phyloP scores from a whole-genome alignment of 2,888 invertebrate species.

The Brachypalpus laphriformis region DNA sequence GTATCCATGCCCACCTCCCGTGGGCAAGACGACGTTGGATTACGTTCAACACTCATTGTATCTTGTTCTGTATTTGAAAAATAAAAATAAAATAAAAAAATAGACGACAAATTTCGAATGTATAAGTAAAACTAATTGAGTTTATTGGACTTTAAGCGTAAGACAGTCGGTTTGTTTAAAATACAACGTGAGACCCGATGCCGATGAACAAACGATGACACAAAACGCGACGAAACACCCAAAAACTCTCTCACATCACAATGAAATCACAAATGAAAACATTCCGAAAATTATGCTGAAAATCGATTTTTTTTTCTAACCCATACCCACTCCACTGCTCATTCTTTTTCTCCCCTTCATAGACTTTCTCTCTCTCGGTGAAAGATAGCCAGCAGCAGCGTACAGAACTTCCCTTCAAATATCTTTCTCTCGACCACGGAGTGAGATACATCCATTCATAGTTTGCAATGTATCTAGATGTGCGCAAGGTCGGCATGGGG shows the following conservation, averaged over 20 bases:
- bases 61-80: not conserved
- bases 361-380: constrained; percentile 10
- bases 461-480: constrained; percentile 19
- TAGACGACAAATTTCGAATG: not conserved
- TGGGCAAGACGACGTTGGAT: constrained; percentile 39
- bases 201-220: constrained; percentile 37
- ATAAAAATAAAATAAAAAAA: constrained; percentile 2
- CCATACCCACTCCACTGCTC: constrained; percentile 1
- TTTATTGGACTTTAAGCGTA: constrained; percentile 20
- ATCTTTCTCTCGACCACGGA: constrained; percentile 5
- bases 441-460: constrained; percentile 65
- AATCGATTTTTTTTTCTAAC: constrained; percentile 58
- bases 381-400: not conserved
- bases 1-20: constrained; percentile 77
- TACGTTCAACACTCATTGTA: constrained; percentile 39
- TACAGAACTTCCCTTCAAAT: not conserved
- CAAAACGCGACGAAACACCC: constrained; percentile 26
- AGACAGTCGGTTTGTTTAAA: not conserved
- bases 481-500: constrained; percentile 54
- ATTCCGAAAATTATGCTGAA: constrained; percentile 62
- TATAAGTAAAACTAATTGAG: constrained; percentile 9
- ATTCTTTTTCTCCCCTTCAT: not conserved
- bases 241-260: constrained; percentile 25
- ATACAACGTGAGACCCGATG: not conserved
- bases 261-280: constrained; percentile 44